Evolutionary conservation across 2,888 invertebrate species (phyloP).

Genomic region (Lycocerus yunnanus): DNA sequence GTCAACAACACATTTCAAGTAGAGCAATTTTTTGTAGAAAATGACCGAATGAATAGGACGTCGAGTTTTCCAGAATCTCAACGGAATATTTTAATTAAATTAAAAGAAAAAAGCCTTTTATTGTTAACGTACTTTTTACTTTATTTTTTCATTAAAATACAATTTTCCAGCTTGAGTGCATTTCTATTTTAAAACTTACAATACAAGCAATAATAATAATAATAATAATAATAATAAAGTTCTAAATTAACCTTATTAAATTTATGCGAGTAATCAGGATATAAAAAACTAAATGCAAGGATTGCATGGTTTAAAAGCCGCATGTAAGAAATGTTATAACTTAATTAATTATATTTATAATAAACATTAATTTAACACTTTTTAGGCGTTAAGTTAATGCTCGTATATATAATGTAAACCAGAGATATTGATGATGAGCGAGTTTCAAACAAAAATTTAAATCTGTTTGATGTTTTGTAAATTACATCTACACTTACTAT

Average conservation of each 20-base stretch:
- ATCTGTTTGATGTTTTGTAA: no score
- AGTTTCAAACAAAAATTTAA: no score
- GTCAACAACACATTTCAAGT: neutral
- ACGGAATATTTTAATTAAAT: slow-evolving; percentile 21
- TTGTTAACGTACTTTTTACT: slow-evolving; percentile 7
- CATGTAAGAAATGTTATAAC: no score
- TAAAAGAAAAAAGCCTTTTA: slow-evolving; percentile 14
- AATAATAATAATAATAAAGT: neutral
- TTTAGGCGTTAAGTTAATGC: no score
- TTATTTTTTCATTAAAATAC: neutral
- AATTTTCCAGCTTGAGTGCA: neutral
- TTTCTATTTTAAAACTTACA: neutral
- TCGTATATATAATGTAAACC: no score
- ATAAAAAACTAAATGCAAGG: no score
- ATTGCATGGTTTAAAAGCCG: no score
- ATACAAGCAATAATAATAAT: neutral
- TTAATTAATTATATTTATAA: no score
- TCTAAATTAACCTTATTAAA: neutral
- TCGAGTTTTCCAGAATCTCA: neutral
- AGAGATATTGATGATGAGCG: no score
- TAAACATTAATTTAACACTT: no score
- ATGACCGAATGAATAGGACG: slow-evolving; percentile 1
- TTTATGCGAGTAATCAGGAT: no score
- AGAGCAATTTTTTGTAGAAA: neutral
- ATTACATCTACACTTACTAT: no score